Percentiles rank a stretch among this genome's conserved stretches.
phyloP scores from a whole-genome alignment of 2,113 vertebrate species.

The Pluvianellus socialis region DNA sequence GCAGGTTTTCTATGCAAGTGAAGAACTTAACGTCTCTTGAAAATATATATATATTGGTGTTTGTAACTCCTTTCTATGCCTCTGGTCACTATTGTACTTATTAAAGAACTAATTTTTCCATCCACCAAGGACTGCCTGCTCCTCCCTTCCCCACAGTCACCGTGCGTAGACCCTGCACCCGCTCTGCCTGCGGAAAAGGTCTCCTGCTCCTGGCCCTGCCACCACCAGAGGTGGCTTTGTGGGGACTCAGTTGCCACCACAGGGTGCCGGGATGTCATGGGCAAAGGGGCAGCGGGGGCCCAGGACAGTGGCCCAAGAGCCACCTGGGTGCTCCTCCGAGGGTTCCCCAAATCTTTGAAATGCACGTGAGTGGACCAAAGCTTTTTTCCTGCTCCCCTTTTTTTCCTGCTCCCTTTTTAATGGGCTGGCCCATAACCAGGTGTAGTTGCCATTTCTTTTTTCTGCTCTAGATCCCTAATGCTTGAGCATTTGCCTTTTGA shows the following conservation, averaged over 20 bases:
- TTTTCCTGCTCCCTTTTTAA: background rate
- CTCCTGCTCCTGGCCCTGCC: background rate
- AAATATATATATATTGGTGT: background rate
- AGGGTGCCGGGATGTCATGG: fast-evolving
- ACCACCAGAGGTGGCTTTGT: fast-evolving
- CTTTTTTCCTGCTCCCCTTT: background rate
- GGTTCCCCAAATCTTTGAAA: background rate
- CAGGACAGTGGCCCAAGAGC: background rate
- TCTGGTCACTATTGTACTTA: background rate
- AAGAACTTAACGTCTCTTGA: background rate
- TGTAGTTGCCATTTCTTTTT: background rate
- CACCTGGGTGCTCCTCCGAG: fast-evolving
- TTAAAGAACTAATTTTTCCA: constrained; percentile 12
- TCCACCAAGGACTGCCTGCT: background rate
- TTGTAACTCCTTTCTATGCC: constrained; percentile 18
- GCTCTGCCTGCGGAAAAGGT: background rate
- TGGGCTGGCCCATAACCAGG: background rate
- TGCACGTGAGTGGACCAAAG: background rate
- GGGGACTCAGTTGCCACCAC: background rate
- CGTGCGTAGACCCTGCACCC: fast-evolving
- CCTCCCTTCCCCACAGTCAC: fast-evolving
- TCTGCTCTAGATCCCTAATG: background rate
- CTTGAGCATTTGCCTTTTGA: background rate
- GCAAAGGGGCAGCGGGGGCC: background rate
- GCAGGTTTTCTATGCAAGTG: constrained; percentile 36